Evolutionary conservation across 2,888 invertebrate genomes (phyloP).

Genomic region (Leptinotarsa haldemani): DNA sequence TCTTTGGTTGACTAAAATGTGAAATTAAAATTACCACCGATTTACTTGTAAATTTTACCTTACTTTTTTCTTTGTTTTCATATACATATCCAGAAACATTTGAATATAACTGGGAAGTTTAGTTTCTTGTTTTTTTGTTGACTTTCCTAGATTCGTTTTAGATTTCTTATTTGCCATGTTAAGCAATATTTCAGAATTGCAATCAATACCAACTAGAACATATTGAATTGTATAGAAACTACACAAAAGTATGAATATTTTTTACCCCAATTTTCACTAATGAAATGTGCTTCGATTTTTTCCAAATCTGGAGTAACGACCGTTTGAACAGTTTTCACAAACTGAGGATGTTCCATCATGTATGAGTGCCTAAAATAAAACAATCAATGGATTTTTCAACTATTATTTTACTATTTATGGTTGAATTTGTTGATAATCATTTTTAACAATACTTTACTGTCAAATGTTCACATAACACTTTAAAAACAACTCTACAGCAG

Average conservation of each 20-base stretch:
- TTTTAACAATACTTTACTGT: too few relatives aligned
- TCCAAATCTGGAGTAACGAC: constrained; percentile 63
- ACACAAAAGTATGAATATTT: constrained; percentile 21
- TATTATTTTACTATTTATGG: neutral
- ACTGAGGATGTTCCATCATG: constrained; percentile 65
- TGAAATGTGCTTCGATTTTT: constrained; percentile 69
- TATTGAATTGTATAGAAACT: neutral
- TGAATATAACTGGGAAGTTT: constrained; percentile 47
- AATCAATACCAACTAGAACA: constrained; percentile 68
- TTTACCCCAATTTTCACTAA: constrained; percentile 72
- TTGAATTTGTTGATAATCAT: too few relatives aligned
- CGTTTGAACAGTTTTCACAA: constrained; percentile 65
- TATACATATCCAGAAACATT: constrained; percentile 53
- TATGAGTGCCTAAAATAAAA: constrained; percentile 56
- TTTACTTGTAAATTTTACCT: neutral
- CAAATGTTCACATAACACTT: too few relatives aligned
- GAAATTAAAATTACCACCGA: neutral
- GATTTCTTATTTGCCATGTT: constrained; percentile 27
- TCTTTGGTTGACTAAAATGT: constrained; percentile 6
- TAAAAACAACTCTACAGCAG: too few relatives aligned
- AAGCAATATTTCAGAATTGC: constrained; percentile 42
- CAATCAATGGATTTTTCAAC: neutral
- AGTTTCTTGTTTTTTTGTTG: constrained; percentile 29
- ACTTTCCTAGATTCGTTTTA: neutral
- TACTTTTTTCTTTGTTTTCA: constrained; percentile 43